Conservation (phyloP, 1,140 invertebrate species). For the Yoshiicerus persimilis region DNA sequence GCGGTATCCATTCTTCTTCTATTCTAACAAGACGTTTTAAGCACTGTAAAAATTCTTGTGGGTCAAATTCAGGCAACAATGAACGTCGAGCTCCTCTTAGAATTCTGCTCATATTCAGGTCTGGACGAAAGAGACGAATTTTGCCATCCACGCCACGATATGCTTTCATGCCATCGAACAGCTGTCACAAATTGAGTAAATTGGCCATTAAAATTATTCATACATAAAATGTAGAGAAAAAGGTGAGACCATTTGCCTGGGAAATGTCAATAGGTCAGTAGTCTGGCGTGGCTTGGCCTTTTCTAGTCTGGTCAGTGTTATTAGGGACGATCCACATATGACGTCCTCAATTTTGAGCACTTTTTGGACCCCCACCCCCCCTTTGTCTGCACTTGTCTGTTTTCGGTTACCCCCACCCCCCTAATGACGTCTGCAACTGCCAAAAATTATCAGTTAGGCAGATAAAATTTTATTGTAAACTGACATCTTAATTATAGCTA, state of each 20-base stretch:
- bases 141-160: conserved; percentile 90
- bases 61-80: conserved; percentile 88
- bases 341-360: too few species aligned
- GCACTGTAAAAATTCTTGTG: conserved; percentile 82
- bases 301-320: too few species aligned
- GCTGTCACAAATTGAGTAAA: conserved; percentile 60
- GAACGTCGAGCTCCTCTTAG: conserved; percentile 76
- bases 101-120: conserved; percentile 94
- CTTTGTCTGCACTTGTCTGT: too few species aligned
- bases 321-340: too few species aligned
- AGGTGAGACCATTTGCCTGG: background rate
- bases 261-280: background rate
- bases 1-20: conserved; percentile 97
- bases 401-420: too few species aligned
- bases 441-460: too few species aligned
- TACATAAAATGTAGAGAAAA: background rate
- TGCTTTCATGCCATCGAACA: conserved; percentile 99
- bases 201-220: background rate
- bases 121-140: conserved; percentile 91
- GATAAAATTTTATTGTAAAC: too few species aligned
- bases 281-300: too few species aligned
- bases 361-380: too few species aligned
- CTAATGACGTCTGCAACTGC: too few species aligned
- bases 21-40: conserved; percentile 83
- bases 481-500: too few species aligned